Evolutionary conservation across 2,113 vertebrate genomes (phyloP), one percentile per base, ranked within the genome.

Genomic region (Coryphaenoides rupestris): DNA sequence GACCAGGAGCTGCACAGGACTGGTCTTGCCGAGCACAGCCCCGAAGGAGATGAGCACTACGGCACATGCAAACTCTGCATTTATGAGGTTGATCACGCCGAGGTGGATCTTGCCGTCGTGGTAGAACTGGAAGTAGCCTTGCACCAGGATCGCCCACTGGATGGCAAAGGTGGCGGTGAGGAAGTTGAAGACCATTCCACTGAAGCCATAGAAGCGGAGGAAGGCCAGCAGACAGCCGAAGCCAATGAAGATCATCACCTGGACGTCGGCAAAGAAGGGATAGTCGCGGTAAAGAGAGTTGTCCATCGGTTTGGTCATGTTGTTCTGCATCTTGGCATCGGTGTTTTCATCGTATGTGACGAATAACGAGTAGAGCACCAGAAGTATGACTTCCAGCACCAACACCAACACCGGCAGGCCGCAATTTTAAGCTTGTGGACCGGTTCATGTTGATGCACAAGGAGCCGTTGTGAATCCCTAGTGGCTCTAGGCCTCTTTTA

Each of bases 171-270:
- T 90, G 55, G 92, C 88, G 3, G 91, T 87, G 1, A 95, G 79
- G 65, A 95, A 94, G 69, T 90, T 94, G 79, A 93, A 91, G 69
- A 88, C 88, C 69, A 95, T 88, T 0, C 87, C 90, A 0, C 93
- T 86, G 70, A 94, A 85, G 22, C 92, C 89, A 0, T 93, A 94
- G 66, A 46, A 84, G 47, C 89, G 84, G 62, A 92, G 85, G 57
- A 94, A 94, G 0, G 89, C 83, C 73, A 95, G 82, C 54, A 95
- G 82, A 45, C 93, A 93, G 6, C 93, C 93, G 9, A 93, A 86
- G 0, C 93, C 93, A 7, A 92, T 74, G 74, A 92, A 90, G 70
- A 94, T 88, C 92, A 95, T 94, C 74, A 93, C 80, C 72, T 95
- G 92, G 56, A 93, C 86, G 72, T 95, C 92, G 45, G 89, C 81